Conservation (phyloP, 1,140 invertebrate species). For the Philotrypesis tridentata region DNA sequence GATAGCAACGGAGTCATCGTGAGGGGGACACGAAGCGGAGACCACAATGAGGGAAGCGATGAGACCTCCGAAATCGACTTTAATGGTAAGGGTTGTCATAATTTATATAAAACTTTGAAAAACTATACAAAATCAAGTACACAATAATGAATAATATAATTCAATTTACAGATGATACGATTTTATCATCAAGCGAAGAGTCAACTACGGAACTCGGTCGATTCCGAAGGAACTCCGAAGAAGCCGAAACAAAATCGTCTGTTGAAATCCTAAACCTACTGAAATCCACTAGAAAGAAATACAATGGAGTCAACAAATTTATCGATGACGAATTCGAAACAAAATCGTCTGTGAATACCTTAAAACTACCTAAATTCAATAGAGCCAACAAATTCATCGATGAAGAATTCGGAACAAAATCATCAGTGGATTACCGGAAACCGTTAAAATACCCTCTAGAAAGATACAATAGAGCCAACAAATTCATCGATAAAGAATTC, state of each 20-base stretch:
- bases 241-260: neutral
- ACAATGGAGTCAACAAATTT: neutral
- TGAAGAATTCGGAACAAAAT: too few species aligned
- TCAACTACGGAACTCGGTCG: neutral
- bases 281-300: neutral
- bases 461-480: too few species aligned
- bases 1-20: slow-evolving; percentile 49
- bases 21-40: slow-evolving; percentile 24
- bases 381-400: too few species aligned
- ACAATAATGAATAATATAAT: too few species aligned
- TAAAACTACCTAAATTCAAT: too few species aligned
- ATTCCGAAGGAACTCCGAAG: neutral
- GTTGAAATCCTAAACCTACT: neutral
- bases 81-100: neutral
- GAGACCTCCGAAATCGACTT: neutral
- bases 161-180: neutral
- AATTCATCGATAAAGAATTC: too few species aligned
- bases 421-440: too few species aligned
- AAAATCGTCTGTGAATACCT: too few species aligned
- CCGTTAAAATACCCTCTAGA: too few species aligned
- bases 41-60: too few species aligned
- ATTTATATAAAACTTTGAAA: too few species aligned
- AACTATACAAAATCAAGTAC: neutral
- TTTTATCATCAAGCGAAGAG: neutral
- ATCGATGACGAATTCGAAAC: too few species aligned